phyloP scores from a whole-genome alignment of 2,113 vertebrate genomes.

The Crotalus horridus region DNA sequence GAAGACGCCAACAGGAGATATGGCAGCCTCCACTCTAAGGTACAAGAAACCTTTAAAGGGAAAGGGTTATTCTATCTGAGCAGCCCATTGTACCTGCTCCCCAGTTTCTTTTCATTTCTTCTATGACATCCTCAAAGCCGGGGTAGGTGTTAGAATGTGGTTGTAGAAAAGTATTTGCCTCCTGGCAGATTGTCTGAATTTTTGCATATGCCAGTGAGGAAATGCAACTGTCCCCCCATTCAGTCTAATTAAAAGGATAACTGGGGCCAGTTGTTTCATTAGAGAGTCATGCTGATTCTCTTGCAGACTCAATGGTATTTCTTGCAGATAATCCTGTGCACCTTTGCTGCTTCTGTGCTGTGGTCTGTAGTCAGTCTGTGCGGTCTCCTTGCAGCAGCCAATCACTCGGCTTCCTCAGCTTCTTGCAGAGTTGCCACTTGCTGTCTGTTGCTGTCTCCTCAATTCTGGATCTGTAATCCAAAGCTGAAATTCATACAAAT shows the following conservation, averaged over 20 bases:
- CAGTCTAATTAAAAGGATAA: neutral
- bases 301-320: neutral
- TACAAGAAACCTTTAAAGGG: conserved; percentile 34
- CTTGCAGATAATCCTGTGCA: neutral
- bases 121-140: neutral
- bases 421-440: neutral
- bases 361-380: neutral
- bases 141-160: neutral
- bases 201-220: neutral
- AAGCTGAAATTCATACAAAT: neutral
- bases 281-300: neutral
- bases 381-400: neutral
- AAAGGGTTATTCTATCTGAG: neutral
- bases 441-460: too few species aligned
- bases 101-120: neutral
- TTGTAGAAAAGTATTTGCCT: neutral
- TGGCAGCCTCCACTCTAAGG: conserved; percentile 83
- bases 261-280: neutral
- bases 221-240: neutral
- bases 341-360: neutral
- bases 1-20: conserved; percentile 85
- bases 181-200: neutral
- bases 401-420: neutral
- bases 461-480: too few species aligned
- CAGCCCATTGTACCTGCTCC: neutral